Base-by-base conservation (phyloP, 2,113 vertebrate genomes). In the Myotis lucifugus region DNA sequence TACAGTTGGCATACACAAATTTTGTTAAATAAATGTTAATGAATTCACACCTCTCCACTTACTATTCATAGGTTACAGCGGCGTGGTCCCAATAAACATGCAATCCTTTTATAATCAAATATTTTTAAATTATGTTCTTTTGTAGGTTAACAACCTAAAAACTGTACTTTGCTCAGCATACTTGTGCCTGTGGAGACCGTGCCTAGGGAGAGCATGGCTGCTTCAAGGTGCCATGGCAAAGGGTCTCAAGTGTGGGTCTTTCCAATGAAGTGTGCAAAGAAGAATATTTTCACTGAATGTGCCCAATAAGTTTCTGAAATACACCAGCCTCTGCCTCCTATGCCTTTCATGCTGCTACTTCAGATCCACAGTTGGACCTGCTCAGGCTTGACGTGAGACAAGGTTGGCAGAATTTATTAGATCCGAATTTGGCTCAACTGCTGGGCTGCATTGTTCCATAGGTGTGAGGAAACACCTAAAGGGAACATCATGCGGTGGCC, bases 101-200 rank as follows among this genome's bases (percentile, higher is more conserved):
- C 21, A 82, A 59, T 91, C 27, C 32, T 90, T 95, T 93, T 94
- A 81, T 70, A 56, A 85, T 78, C 52, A 85, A 54, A 61, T 91
- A 91, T 76, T 93, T 93, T 37, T 10, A 48, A 76, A 76, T 48
- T 32, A 76, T 76, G 73, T 48, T 93, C 15, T 85, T 87, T 46
- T 76, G 52, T 96, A 93, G 52, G 59, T 88, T 96, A 89, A 86
- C 76, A 86, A 87, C 32, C 50, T 29, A 76, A 93, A 85, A 94
- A 42, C 48, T n/a, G 23, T 37, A 23, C 50, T 89, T 87, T 90
- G 70, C 50, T 96, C 3, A 59, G 66, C 42, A 37, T 50, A 66
- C 17, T 42, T 32, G n/a, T 1, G 12, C n/a, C 46, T 15, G 2
- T 46, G 56, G 56, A 56, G 32, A 74, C 23, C 14, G 27, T 1